Evolutionary conservation across 2,797 vertebrate genomes (phyloP).

Genomic region (Capromys pilorides): DNA sequence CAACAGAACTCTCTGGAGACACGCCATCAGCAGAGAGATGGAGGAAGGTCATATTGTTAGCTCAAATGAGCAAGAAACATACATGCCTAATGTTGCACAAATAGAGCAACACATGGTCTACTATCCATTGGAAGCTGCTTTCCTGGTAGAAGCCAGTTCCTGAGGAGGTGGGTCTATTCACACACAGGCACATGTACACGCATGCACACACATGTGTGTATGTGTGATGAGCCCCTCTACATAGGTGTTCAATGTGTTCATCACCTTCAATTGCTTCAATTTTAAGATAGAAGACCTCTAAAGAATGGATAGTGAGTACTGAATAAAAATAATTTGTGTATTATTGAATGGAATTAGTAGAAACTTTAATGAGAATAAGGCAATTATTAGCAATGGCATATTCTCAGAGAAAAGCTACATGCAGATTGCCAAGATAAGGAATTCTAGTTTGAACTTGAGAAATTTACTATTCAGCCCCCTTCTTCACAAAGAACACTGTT

Average conservation of each 20-base stretch:
- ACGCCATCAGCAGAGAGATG: not conserved
- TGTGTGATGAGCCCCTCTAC: not conserved
- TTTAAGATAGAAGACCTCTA: not conserved
- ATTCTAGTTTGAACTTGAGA: constrained; percentile 43
- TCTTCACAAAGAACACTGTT: not conserved
- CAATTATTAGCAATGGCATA: constrained; percentile 29
- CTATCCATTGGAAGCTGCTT: not conserved
- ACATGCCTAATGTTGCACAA: not conserved
- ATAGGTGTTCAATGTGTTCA: constrained; percentile 3
- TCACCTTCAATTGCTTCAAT: constrained; percentile 33
- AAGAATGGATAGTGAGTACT: not conserved
- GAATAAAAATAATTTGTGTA: not conserved
- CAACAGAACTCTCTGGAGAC: not conserved
- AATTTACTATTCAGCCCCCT: not conserved
- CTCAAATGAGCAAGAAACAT: not conserved
- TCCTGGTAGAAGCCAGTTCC: not conserved
- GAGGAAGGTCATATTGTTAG: not conserved
- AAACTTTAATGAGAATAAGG: constrained; percentile 58
- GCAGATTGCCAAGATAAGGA: constrained; percentile 1
- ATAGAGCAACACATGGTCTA: not conserved
- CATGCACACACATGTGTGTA: not conserved
- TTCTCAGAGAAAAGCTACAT: constrained; percentile 38
- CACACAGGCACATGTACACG: not conserved
- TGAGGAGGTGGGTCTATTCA: not conserved
- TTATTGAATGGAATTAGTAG: not conserved